Conservation (phyloP, 2,113 vertebrate species). For the Poicephalus gulielmi region DNA sequence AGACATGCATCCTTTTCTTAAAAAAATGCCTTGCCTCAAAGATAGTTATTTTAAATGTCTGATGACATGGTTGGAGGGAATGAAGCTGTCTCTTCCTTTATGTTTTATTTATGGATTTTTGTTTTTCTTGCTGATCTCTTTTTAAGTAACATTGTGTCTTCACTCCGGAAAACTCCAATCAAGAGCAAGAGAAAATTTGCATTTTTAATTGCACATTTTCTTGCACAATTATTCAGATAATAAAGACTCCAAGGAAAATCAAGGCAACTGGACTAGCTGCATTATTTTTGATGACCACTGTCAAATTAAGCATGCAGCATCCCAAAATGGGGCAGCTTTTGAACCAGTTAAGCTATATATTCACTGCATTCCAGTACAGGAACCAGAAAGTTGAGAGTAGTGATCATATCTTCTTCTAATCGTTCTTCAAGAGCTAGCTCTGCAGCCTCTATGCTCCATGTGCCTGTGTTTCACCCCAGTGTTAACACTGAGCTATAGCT, state of each 20-base stretch:
- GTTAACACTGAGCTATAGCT: background rate
- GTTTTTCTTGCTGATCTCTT: background rate
- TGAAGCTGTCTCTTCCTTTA: background rate
- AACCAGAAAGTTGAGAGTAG: background rate
- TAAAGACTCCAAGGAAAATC: background rate
- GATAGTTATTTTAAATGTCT: background rate
- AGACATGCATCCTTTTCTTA: background rate
- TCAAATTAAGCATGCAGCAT: background rate
- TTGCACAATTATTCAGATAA: background rate
- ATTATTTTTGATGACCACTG: conserved; percentile 26
- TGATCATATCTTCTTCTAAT: background rate
- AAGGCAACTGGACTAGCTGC: background rate
- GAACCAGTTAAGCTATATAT: background rate
- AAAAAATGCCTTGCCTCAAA: background rate
- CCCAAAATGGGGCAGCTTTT: background rate
- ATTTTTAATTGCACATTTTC: conserved; percentile 10
- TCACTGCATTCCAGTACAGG: background rate
- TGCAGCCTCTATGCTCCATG: background rate
- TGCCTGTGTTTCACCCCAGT: background rate
- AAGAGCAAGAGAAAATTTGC: background rate
- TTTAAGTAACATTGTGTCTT: background rate
- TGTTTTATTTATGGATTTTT: background rate
- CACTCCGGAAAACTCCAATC: background rate
- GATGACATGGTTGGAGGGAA: background rate
- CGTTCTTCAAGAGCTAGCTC: background rate